Conservation (phyloP, 2,113 vertebrate genomes). For the Gallinago jamesoni region DNA sequence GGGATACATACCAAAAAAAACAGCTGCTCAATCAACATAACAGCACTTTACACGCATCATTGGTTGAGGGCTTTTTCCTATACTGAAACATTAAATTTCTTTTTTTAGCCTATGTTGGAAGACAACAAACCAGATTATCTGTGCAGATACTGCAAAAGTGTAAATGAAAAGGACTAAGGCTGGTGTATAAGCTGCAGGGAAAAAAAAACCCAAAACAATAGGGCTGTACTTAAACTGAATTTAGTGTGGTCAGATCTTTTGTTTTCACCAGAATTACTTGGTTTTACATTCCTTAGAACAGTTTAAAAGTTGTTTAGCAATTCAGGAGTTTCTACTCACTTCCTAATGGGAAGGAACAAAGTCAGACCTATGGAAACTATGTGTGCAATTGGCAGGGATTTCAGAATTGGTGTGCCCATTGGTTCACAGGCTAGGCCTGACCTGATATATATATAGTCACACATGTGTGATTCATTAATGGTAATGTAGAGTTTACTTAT, state of each 20-base stretch:
- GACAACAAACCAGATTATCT: not conserved
- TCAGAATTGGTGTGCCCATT: not conserved
- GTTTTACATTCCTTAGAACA: not conserved
- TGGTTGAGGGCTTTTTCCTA: not conserved
- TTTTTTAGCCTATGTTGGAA: not conserved
- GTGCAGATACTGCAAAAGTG: not conserved
- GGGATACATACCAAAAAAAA: not conserved
- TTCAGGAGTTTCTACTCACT: not conserved
- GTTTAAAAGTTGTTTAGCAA: not conserved
- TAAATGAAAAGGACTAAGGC: not conserved
- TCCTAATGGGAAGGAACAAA: not conserved
- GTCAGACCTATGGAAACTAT: not conserved
- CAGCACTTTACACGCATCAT: slow-evolving; percentile 18
- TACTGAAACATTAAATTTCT: not conserved
- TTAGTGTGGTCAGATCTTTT: not conserved
- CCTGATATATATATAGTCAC: not conserved
- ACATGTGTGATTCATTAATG: slow-evolving; percentile 10
- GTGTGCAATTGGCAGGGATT: not conserved
- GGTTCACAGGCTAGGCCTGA: not conserved
- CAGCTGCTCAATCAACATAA: slow-evolving; percentile 36
- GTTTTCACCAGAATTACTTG: not conserved
- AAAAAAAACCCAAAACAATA: not conserved
- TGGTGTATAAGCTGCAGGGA: not conserved
- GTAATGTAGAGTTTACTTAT: slow-evolving; percentile 1
- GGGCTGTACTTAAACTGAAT: not conserved